Percentiles rank a stretch among this genome's conserved stretches.
phyloP scores from a whole-genome alignment of 2,113 vertebrate genomes.

The Paradoxurus hermaphroditus region DNA sequence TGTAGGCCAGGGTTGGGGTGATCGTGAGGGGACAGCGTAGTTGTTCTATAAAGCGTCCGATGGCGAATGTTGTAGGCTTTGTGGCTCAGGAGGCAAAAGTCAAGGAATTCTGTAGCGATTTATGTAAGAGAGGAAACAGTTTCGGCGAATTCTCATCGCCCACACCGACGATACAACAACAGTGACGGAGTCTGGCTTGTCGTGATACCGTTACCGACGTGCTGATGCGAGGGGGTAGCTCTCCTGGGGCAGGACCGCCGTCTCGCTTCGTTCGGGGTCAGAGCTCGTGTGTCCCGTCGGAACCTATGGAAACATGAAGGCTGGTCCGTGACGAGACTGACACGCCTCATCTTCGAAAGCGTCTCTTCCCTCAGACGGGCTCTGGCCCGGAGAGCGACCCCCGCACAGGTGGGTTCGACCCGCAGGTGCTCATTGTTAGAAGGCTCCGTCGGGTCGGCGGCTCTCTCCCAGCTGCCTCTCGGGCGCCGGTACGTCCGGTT shows the following conservation, averaged over 20 bases:
- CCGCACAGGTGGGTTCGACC: too few relatives aligned
- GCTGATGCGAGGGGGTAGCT: background rate
- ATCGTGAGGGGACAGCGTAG: background rate
- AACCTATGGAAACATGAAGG: too few relatives aligned
- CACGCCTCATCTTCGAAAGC: too few relatives aligned
- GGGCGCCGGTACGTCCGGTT: too few relatives aligned
- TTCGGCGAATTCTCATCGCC: background rate
- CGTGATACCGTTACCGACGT: too few relatives aligned
- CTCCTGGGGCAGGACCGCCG: background rate
- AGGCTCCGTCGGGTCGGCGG: too few relatives aligned
- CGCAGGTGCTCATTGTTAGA: too few relatives aligned
- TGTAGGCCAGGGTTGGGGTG: background rate
- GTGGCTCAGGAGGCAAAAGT: background rate
- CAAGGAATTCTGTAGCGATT: background rate
- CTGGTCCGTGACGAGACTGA: too few relatives aligned
- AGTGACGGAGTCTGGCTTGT: background rate
- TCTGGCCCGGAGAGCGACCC: too few relatives aligned
- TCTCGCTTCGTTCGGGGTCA: background rate
- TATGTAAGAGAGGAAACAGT: background rate
- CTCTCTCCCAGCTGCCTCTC: too few relatives aligned
- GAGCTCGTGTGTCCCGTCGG: background rate
- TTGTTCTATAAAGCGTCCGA: background rate
- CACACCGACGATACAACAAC: background rate
- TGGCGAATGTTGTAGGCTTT: background rate
- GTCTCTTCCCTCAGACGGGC: too few relatives aligned